Percentiles rank a stretch among this genome's conserved stretches.
These are phyloP conservation scores for Trichomalopsis sarcophagae DNA, from an alignment of 1,140 invertebrate genomes.

Conservation along the genomic window DNA sequence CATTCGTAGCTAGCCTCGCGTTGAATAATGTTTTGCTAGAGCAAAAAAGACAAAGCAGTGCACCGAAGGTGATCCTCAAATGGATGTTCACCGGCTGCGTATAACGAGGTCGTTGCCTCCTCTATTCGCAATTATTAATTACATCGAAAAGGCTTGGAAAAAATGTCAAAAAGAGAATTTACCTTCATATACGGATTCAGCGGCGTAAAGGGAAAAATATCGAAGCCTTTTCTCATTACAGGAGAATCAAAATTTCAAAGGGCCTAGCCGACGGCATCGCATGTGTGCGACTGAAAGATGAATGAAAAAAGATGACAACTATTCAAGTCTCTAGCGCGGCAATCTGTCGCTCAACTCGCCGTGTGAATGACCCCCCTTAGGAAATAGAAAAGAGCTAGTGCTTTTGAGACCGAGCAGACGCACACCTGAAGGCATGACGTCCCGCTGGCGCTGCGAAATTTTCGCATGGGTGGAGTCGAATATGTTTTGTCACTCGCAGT, in stretches of 20 bases:
- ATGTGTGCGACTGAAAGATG: conserved; percentile 6
- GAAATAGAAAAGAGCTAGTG: neutral
- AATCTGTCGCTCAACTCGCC: neutral
- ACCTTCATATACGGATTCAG: neutral
- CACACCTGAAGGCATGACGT: neutral
- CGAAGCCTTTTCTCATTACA: conserved; percentile 26
- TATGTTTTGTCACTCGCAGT: too few relatives aligned
- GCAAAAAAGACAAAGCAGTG: too few relatives aligned
- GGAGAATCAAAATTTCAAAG: conserved; percentile 45
- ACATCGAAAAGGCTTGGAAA: neutral
- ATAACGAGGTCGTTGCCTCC: neutral
- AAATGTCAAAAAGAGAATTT: neutral
- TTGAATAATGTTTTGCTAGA: too few relatives aligned
- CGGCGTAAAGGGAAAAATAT: conserved; percentile 1
- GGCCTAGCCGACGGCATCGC: neutral
- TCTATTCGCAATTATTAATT: neutral
- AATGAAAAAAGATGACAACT: conserved; percentile 46
- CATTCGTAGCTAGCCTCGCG: too few relatives aligned
- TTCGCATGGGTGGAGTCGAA: too few relatives aligned
- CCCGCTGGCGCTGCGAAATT: too few relatives aligned
- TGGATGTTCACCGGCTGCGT: neutral
- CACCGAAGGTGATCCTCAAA: neutral
- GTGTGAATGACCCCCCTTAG: conserved; percentile 18
- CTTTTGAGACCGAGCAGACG: conserved; percentile 4
- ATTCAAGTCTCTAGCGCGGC: conserved; percentile 33